Evolutionary conservation across 2,888 invertebrate species (phyloP), one percentile per base, ranked within the genome.

Genomic region (Rhagophthalmus giganteus): DNA sequence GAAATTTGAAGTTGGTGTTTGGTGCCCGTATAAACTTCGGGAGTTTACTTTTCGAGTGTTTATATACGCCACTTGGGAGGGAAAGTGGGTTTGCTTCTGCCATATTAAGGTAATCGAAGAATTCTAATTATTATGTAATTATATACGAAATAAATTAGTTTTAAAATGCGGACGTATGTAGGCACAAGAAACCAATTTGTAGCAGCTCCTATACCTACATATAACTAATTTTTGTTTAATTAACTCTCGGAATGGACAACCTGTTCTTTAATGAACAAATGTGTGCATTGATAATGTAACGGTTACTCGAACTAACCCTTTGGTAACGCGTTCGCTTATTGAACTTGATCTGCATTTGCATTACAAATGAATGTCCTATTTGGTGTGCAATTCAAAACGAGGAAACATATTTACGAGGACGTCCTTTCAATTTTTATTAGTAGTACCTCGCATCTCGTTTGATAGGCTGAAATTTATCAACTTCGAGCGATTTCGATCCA

Each of bases 1-100:
- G 46, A 50, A 50, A 40, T 31, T 47, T 42, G 31, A 28, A 54
- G 41, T 48, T 45, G 20, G 35, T 54, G 37, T 52, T 52, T 48
- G 53, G 42, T 31, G 30, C 34, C 31, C 7, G 28, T 51, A 35
- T 39, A 45, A 49, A 54, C 54, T 44, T 50, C 44, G 40, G 42
- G 28, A 42, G 41, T 41, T 41, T 53, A 25, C 33, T 46, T 52
- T 52, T 40, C 24, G 20, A 15, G 34, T 30, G 13, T 30, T 30
- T 30, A 30, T 30, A 12, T 30, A 30, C 13, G 13, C 30, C 12
- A 27, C 27, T n/a, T n/a, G n/a, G n/a, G n/a, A n/a, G n/a, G n/a
- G n/a, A n/a, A n/a, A n/a, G n/a, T n/a, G n/a, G n/a, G n/a, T n/a
- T n/a, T n/a, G n/a, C n/a, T n/a, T n/a, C n/a, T n/a, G n/a, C n/a